Evolutionary conservation across 2,797 vertebrate genomes (phyloP).

Genomic region (Falco naumanni): DNA sequence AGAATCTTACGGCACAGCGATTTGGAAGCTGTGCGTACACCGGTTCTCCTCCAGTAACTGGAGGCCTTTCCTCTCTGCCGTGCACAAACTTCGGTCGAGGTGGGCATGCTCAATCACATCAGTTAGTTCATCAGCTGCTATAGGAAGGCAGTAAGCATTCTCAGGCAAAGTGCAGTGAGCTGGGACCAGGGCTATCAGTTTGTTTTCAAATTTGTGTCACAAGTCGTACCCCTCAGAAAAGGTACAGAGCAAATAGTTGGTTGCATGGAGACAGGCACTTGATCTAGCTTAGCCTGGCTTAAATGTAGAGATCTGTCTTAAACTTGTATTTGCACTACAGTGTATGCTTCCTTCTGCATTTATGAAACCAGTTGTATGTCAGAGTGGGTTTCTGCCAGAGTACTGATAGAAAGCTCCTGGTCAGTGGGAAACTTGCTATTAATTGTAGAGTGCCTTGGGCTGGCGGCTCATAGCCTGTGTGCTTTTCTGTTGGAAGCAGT

Average conservation of each 20-base stretch:
- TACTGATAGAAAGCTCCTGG: background rate
- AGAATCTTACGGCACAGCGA: accelerated
- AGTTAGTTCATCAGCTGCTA: accelerated
- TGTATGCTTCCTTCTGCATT: too few species aligned
- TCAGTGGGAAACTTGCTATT: background rate
- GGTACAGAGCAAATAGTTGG: accelerated
- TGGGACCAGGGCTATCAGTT: too few species aligned
- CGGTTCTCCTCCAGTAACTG: background rate
- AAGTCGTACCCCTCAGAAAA: accelerated
- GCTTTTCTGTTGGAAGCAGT: accelerated
- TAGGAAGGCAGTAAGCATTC: background rate
- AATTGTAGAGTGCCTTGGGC: background rate
- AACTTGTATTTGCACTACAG: background rate
- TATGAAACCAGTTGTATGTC: background rate
- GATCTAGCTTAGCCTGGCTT: background rate
- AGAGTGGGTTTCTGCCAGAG: background rate
- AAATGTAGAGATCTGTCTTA: too few species aligned
- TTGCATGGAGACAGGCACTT: accelerated
- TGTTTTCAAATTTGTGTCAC: accelerated
- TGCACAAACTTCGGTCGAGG: accelerated
- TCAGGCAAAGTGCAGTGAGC: accelerated
- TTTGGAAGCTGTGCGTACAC: accelerated
- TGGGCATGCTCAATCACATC: background rate
- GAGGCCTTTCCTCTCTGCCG: too few species aligned
- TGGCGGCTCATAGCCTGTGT: accelerated